Evolutionary conservation across 2,888 invertebrate species (phyloP), one percentile per base, ranked within the genome.

Genomic region (Andricus curvator): DNA sequence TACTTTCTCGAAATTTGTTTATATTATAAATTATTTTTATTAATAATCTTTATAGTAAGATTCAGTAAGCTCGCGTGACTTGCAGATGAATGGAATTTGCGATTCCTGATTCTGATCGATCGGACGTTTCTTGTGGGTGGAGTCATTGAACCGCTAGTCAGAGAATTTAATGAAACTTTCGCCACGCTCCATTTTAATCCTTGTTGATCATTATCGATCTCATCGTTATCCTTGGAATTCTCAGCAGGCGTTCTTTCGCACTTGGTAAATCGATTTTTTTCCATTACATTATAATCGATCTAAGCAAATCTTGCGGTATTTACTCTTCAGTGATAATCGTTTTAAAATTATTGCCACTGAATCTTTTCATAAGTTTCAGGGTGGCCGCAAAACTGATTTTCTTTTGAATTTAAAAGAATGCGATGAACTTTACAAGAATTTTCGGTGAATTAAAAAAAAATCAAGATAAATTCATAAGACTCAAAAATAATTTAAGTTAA

Each of bases 141-240:
- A 82, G 81, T 81, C 81, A 81, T 70, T 68, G 79, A 81, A 81
- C 81, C 79, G 67, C 74, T 79, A 80, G 56, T 68, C 62, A 66
- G 33, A 68, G 60, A 78, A 37, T 44, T 60, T 74, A 78, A 70
- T 64, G 41, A 33, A 17, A 51, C 65, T 65, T 70, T 78, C 41
- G 41, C 29, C 41, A 60, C 76, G 33, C 56, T 44, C 65, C 48
- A 66, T 25, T 76, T 80, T 76, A 67, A 51, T 78, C 51, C 77
- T 37, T 44, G 13, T 29, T 48, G 66, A 22, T 56, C n/a, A 33
- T 48, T 78, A 37, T 60, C 17, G 11, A 33, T 68, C 48, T 78
- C 51, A 78, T 33, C 60, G 51, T 25, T 33, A 51, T 68, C 60
- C 67, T 68, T 44, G 44, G 22, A n/a, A 68, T 22, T 68, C 68